A percentile compares a stretch with the other conserved stretches of the same genome.
Evolutionary conservation across 2,113 vertebrate genomes (phyloP).

Genomic region (Ammodytes dubius): DNA sequence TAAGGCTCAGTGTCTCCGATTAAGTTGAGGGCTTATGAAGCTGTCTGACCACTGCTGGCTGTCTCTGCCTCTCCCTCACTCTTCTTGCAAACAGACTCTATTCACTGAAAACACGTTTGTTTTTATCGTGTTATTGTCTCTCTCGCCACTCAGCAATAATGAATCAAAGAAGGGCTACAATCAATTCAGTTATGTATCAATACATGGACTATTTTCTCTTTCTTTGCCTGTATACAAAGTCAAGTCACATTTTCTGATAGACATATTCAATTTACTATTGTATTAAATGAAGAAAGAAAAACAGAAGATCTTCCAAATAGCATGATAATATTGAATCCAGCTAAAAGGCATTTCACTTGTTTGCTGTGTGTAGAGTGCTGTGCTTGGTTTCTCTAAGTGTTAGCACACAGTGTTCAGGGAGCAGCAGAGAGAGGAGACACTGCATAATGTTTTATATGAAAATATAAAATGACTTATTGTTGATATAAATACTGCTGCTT

Average conservation of each 20-base stretch:
- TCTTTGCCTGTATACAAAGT: not conserved
- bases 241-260: not conserved
- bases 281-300: not conserved
- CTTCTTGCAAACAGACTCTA: not conserved
- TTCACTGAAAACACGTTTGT: not conserved
- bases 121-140: not conserved
- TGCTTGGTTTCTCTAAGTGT: not conserved
- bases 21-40: constrained; percentile 58
- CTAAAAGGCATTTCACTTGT: not conserved
- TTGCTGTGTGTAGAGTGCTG: not conserved
- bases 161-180: too few relatives aligned
- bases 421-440: not conserved
- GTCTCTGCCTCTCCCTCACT: not conserved
- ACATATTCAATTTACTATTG: not conserved
- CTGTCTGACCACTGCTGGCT: constrained; percentile 47
- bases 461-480: not conserved
- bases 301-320: not conserved
- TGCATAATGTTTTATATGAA: not conserved
- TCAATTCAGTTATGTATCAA: too few relatives aligned
- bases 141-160: too few relatives aligned
- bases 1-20: constrained; percentile 70
- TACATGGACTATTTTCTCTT: too few relatives aligned
- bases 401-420: not conserved
- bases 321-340: not conserved
- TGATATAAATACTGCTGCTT: not conserved